Evolutionary conservation across 2,797 vertebrate species (phyloP), one percentile per base, ranked within the genome.

Genomic region (Macrochelys suwanniensis): DNA sequence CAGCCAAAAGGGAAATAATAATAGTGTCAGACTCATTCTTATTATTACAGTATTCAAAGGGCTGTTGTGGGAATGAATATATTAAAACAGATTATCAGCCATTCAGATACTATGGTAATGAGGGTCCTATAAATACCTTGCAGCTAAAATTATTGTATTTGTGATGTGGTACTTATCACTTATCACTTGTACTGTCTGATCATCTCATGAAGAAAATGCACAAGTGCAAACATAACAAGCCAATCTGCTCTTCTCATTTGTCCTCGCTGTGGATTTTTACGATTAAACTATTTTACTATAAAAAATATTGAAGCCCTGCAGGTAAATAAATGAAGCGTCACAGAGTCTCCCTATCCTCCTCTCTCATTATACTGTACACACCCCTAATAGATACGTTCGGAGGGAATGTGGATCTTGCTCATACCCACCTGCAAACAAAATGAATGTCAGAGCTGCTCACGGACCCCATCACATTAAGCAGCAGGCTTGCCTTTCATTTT

Each of bases 51-150:
- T 47, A 31, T 15, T 47, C 45, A 76, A 6, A 33, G 37, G 33
- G 49, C 79, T 5, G 28, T 3, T 28, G 10, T 23, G 74, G 28
- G 23, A 23, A 26, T 0, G 0, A 54, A 2, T 0, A 0, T 1
- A 59, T 86, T 68, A 33, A 54, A 56, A 82, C 15, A 65, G 51
- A 80, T 80, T 87, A 42, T 45, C 61, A 49, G 54, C 9, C 21
- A 82, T 37, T 8, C 31, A 31, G 87, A 1, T n/a, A 1, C 28
- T 9, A 37, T 9, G 45, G 71, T 54, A 87, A 76, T 21, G 28
- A 4, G 19, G 25, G 65, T 71, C 65, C 42, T 31, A 33, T 61
- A 61, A 61, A 31, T 16, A 31, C 4, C 61, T 68, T 37, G 4
- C 33, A 68, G 33, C n/a, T 68, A 37, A 21, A 68, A 68, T 68